A percentile compares a stretch with the other conserved stretches of the same genome.
Conservation (phyloP, 2,888 invertebrate species). For the Molanna angustata region DNA sequence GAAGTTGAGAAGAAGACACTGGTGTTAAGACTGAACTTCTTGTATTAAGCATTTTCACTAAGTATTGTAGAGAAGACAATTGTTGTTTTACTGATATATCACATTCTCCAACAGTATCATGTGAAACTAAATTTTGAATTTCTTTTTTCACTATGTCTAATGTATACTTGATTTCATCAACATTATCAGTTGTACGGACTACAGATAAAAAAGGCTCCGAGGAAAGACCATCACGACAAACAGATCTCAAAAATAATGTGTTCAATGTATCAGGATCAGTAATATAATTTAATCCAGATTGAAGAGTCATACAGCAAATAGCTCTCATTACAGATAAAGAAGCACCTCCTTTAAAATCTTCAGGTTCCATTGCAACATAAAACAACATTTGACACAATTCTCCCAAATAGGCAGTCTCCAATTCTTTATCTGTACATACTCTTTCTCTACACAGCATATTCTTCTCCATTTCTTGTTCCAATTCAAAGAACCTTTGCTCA, state of each 20-base stretch:
- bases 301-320: constrained; percentile 70
- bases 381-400: constrained; percentile 80
- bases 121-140: constrained; percentile 74
- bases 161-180: constrained; percentile 80
- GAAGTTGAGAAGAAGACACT: constrained; percentile 12
- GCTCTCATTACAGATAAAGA: constrained; percentile 75
- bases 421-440: constrained; percentile 68
- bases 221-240: constrained; percentile 80
- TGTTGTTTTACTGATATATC: constrained; percentile 81
- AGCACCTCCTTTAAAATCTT: constrained; percentile 81
- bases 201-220: constrained; percentile 84
- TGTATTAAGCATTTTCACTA: constrained; percentile 73
- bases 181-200: constrained; percentile 72
- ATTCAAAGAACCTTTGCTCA: constrained; percentile 82
- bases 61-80: constrained; percentile 77
- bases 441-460: constrained; percentile 74
- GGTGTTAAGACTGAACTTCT: constrained; percentile 49
- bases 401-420: constrained; percentile 72
- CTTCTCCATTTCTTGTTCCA: constrained; percentile 84
- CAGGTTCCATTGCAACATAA: constrained; percentile 78
- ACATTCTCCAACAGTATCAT: constrained; percentile 83
- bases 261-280: constrained; percentile 92
- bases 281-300: constrained; percentile 67
- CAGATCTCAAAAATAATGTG: constrained; percentile 84
- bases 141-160: constrained; percentile 77